A percentile compares a stretch with the other conserved stretches of the same genome.
phyloP scores from a whole-genome alignment of 1,140 invertebrate species.

The Leptinotarsa undecemlineata region DNA sequence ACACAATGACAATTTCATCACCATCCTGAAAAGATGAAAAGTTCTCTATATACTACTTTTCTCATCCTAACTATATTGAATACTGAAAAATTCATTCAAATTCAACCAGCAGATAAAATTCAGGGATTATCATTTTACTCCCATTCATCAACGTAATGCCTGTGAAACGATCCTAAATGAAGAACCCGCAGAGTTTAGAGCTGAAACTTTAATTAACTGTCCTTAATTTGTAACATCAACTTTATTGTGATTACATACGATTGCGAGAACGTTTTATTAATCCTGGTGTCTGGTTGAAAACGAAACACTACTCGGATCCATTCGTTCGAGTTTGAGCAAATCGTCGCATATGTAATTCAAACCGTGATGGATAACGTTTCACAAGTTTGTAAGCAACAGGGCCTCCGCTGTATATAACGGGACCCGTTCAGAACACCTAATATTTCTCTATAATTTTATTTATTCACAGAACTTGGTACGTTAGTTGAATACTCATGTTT shows the following conservation, averaged over 20 bases:
- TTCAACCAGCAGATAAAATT: too few species aligned
- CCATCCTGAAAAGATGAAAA: too few species aligned
- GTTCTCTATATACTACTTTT: too few species aligned
- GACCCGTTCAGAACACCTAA: not conserved
- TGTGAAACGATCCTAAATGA: not conserved
- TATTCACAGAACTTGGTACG: too few species aligned
- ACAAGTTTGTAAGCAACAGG: not conserved
- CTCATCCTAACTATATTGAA: too few species aligned
- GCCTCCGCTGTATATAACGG: not conserved
- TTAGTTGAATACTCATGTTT: too few species aligned
- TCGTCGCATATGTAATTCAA: conserved; percentile 2
- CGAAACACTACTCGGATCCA: not conserved
- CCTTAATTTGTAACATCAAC: not conserved
- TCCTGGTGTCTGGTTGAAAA: not conserved
- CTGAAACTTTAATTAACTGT: conserved; percentile 8
- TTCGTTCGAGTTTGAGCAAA: conserved; percentile 8
- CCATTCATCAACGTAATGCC: not conserved
- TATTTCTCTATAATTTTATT: too few species aligned
- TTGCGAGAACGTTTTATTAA: conserved; percentile 6
- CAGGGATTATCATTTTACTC: not conserved
- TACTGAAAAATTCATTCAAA: too few species aligned
- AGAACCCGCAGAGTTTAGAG: conserved; percentile 6
- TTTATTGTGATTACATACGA: conserved; percentile 6
- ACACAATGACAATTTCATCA: too few species aligned
- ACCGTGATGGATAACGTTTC: not conserved